Base-by-base conservation (phyloP, 2,888 invertebrate species). In the Tetheella fluctuosa region DNA sequence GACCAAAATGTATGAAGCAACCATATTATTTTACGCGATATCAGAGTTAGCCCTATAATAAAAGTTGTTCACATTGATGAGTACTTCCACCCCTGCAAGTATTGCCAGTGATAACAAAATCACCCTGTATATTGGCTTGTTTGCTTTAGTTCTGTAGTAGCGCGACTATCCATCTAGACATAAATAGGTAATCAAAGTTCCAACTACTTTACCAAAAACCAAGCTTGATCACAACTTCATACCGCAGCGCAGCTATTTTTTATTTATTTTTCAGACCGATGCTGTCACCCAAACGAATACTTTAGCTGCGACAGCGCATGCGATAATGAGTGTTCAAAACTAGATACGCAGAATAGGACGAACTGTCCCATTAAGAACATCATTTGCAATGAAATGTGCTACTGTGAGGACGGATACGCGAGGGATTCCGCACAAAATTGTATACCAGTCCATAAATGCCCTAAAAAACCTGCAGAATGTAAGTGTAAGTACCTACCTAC, bases 391-490 rank as follows among this genome's bases (percentile, higher is more conserved):
- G 63, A 69, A 15, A 72, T 61, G 54, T 83, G 83, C 57, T 81
- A 83, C 59, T 84, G 83, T 54, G 63, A 71, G 25, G 73, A 77
- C 20, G 79, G 74, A 0, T 81, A 70, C 61, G 82, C 81, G 0
- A 76, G 84, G 60, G 67, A 81, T 55, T 53, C 59, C 4, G 58
- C 64, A 1, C 60, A 68, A 1, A 58, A 67, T 13, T 85, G 83
- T 61, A 67, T 83, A 28, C 77, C 79, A 3, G 66, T 76, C 23
- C 60, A 62, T 2, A 5, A 80, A 42, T 80, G 82, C 57, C 67
- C 68, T 8, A 53, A 60, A 63, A 61, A 63, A 52, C 65, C 25
- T 52, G 42, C 15, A 1, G 5, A 8, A 10, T 20, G 48, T 17
- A 1, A n/a, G 1, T 52, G 59, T 59, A 30, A 39, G 23, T 34